phyloP scores from a whole-genome alignment of 2,113 vertebrate species.

The Pelvicachromis taeniatus region DNA sequence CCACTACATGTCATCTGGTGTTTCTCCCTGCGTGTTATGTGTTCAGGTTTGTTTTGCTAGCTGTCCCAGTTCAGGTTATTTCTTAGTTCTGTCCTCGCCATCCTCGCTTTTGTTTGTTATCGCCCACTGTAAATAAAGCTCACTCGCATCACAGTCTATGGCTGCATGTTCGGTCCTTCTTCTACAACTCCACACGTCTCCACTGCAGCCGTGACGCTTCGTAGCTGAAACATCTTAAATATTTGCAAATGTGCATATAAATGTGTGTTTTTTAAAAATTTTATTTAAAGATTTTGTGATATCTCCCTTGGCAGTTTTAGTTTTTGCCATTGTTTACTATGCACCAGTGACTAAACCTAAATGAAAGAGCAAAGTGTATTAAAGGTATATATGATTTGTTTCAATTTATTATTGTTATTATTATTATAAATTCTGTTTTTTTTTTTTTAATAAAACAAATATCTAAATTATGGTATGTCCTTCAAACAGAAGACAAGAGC shows the following conservation, averaged over 20 bases:
- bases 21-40: too few species aligned
- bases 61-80: too few species aligned
- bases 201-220: not conserved
- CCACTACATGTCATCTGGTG: too few species aligned
- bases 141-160: too few species aligned
- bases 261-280: rapidly evolving
- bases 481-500: rapidly evolving
- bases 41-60: too few species aligned
- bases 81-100: too few species aligned
- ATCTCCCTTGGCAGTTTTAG: not conserved
- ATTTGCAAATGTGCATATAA: not conserved
- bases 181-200: too few species aligned
- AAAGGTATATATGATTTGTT: not conserved
- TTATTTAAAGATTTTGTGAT: not conserved
- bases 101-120: too few species aligned
- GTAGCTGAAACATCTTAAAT: not conserved
- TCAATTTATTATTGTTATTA: not conserved
- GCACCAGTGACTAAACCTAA: not conserved
- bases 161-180: too few species aligned
- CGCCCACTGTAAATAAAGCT: too few species aligned
- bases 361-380: not conserved
- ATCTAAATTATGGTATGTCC: rapidly evolving
- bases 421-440: too few species aligned
- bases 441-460: not conserved
- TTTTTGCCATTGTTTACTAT: rapidly evolving